Evolutionary conservation across 1,140 invertebrate genomes (phyloP), one percentile per base, ranked within the genome.

Genomic region (Choristoneura fumiferana): DNA sequence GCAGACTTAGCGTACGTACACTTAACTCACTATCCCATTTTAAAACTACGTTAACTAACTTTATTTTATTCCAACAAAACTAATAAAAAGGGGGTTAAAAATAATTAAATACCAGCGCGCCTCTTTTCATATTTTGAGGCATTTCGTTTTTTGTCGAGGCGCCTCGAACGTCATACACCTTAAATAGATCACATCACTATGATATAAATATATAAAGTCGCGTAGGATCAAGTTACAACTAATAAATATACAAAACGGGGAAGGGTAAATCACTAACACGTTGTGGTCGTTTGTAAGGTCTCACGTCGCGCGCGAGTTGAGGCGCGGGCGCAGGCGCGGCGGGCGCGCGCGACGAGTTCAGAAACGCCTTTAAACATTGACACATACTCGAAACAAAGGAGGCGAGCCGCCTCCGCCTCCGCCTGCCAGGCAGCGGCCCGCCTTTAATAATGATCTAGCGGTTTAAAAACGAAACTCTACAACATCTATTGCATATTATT

Each of bases 211-310:
- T 66, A 39, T 55, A 59, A 59, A 73, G 64, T 75, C 67, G 70
- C 64, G 60, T 76, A 72, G 63, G 65, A 62, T 54, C 65, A 58
- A 60, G 68, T 67, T 62, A 61, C 62, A 65, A 68, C 63, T 67
- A 71, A 73, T 74, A 78, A 64, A 76, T 77, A 76, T n/a, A n/a
- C n/a, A n/a, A n/a, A 67, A 57, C 55, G 69, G 68, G 69, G 64
- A 72, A 68, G 62, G 58, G 62, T 71, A 69, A 80, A 76, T 82
- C 80, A 82, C 80, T 82, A 82, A 82, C 79, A 74, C 62, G 65
- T 79, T 60, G 59, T 82, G 79, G 79, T 82, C 79, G 61, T 62
- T n/a, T n/a, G n/a, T n/a, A n/a, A n/a, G n/a, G n/a, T n/a, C n/a
- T n/a, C n/a, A n/a, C n/a, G n/a, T n/a, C n/a, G n/a, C n/a, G n/a